Base-by-base conservation (phyloP, 1,140 invertebrate genomes). In the Tenebrio molitor region DNA sequence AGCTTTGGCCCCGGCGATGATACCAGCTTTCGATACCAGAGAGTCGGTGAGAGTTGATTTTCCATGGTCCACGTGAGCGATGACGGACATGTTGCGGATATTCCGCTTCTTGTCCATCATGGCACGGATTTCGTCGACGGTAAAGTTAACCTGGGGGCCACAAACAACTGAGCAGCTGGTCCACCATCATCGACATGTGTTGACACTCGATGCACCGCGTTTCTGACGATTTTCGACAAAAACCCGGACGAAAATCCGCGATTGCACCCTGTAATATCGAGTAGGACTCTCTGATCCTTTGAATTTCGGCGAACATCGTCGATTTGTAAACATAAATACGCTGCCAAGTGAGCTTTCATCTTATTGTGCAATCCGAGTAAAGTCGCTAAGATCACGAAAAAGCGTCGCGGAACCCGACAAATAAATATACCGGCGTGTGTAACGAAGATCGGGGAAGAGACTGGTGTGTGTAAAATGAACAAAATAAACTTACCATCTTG, bases 11-110 rank as follows among this genome's bases (percentile, higher is more conserved):
- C 93, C 93, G 78, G 98, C 97, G 86, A 99, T 99, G 84, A 99
- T 99, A 89, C 98, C 98, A 82, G 98, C 98, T 87, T 99, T 99
- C 66, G 97, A 98, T 44, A 99, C 97, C 79, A 99, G 89, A 62
- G 98, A 99, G 87, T 99, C 98, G 42, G 98, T 99, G 84, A 99
- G 85, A 53, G 98, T 99, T 77, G 98, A 99, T 86, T 99, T 99
- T 83, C 98, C 98, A 85, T 99, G 98, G 90, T 99, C 98, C 72
- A 99, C 98, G 87, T 99, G 98, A 80, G 98, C 98, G 86, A 99
- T 99, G 85, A 99, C 98, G 84, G 98, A 99, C 98, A 99, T 99
- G 88, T 99, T 99, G 84, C 98, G 92, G 86, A 99, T 99, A 83
- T 99, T 99, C 87, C 89, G 89, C 89, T 99, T 99, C 84, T 97